Base-by-base conservation (phyloP, 2,113 vertebrate genomes). In the Coptodon bakossiorum region DNA sequence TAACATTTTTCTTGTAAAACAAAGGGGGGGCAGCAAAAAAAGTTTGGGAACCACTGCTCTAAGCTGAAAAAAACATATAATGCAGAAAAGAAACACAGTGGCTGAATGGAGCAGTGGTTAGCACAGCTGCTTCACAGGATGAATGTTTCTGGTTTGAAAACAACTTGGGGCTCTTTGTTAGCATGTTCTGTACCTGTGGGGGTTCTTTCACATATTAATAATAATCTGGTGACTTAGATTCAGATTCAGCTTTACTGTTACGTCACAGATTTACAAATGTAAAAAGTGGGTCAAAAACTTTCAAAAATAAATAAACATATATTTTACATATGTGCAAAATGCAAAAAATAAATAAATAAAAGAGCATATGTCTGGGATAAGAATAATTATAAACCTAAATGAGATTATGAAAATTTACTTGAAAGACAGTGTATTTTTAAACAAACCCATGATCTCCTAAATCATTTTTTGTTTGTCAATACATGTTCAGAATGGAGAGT, bases 401-500 rank as follows among this genome's bases (percentile, higher is more conserved):
- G 40, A 5, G 43, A 16, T 50, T 29, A 17, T 5, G 4, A 17
- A 16, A 76, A 38, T 36, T n/a, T 11, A 66, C 31, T 66, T 66
- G 17, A 24, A 71, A 71, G 66, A 71, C 36, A 24, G 12, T 24
- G 50, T 38, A 54, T 38, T 54, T 40, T 80, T 48, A 61, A 59
- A 82, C 12, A 71, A 36, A 57, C 7, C 19, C 5, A 13, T 54
- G 6, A 5, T 80, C 52, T 52, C 19, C 43, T 24, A 19, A 43
- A 10, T 79, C 4, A 85, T 13, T 31, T 29, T 27, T 5, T 86
- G 3, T 11, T n/a, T 88, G 11, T 86, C 5, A 1, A 54, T 82
- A 9, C 14, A 36, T 10, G 9, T 29, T 12, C 73, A 98, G 98
- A 95, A 91, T 84, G 97, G 97, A 17, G 96, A 98, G 76, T 95